Base-by-base conservation (phyloP, 1,140 invertebrate genomes). In the Bombus sibiricus region DNA sequence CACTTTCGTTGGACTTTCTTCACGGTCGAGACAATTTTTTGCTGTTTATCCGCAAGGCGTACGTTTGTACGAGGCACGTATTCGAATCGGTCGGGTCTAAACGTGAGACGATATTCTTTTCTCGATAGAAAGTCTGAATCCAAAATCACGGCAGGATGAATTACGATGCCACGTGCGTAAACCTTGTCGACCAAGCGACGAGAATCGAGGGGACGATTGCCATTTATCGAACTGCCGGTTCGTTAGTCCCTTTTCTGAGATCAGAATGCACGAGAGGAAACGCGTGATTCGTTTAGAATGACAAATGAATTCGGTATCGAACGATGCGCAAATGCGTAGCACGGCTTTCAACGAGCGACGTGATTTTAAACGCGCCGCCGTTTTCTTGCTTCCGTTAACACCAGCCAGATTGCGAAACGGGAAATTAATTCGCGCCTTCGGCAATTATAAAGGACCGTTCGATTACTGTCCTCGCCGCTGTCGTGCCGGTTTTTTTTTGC, bases 1-100 rank as follows among this genome's bases (percentile, higher is more conserved):
- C 89, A 91, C 92, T 92, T 91, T 92, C 92, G 77, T 92, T 92
- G 80, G 37, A 91, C 87, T 92, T 92, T 92, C 89, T 89, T 91
- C 87, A 69, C 68, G 59, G 62, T 18, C 41, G 74, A 71, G 53
- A 73, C 68, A 80, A 88, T 66, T 87, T 87, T 62, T 81, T 59
- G 6, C 37, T 37, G 28, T 62, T 59, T 81, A 73, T 75, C 69
- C 53, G 73, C 85, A n/a, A 71, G 66, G 2, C n/a, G 39, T 57
- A 69, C 78, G 66, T 37, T 18, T 57, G 28, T n/a, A 62, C 28
- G 28, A 28, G 37, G 34, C 34, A 39, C 75, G 53, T 41, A 59
- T 59, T 13, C 75, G 25, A 25, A 39, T 77, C 69, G 10, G 22
- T 79, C 18, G 6, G 1, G 5, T 53, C 76, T 81, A 76, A 91